A percentile compares a stretch with the other conserved stretches of the same genome.
Conservation (phyloP, 1,140 invertebrate species). For the Eueides isabella region DNA sequence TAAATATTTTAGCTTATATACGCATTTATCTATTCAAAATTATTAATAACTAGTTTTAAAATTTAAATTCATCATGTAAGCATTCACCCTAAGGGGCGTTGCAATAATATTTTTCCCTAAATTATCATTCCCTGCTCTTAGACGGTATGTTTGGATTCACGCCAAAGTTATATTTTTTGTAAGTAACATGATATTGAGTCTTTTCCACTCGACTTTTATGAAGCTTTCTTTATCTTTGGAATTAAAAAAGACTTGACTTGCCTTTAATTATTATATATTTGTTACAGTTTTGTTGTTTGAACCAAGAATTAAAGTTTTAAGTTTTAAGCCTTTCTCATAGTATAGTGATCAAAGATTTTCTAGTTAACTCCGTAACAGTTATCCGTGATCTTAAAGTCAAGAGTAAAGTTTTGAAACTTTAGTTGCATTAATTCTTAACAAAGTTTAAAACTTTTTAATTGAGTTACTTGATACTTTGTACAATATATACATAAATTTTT, state of each 20-base stretch:
- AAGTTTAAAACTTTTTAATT: slow-evolving; percentile 3
- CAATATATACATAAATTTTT: slow-evolving; percentile 4
- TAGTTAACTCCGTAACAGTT: not conserved
- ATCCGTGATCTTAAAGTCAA: not conserved
- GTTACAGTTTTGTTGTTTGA: no score
- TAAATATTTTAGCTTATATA: no score
- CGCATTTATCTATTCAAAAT: not conserved
- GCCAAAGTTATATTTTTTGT: not conserved
- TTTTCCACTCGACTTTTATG: no score
- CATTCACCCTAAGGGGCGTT: not conserved
- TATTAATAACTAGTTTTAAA: no score
- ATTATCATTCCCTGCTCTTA: not conserved
- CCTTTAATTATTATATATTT: no score
- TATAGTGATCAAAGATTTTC: not conserved
- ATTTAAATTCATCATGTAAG: not conserved
- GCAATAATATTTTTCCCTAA: not conserved
- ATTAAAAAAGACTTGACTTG: no score
- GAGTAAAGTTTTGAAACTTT: not conserved
- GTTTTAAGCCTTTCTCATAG: not conserved
- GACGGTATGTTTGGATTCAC: not conserved
- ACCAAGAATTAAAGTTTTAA: not conserved
- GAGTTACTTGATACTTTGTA: slow-evolving; percentile 7
- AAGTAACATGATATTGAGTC: no score
- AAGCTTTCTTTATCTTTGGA: no score
- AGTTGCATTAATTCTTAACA: slow-evolving; percentile 9